These are phyloP conservation scores for Helostoma temminkii DNA, from an alignment of 2,797 vertebrate species.

Conservation along the genomic window DNA sequence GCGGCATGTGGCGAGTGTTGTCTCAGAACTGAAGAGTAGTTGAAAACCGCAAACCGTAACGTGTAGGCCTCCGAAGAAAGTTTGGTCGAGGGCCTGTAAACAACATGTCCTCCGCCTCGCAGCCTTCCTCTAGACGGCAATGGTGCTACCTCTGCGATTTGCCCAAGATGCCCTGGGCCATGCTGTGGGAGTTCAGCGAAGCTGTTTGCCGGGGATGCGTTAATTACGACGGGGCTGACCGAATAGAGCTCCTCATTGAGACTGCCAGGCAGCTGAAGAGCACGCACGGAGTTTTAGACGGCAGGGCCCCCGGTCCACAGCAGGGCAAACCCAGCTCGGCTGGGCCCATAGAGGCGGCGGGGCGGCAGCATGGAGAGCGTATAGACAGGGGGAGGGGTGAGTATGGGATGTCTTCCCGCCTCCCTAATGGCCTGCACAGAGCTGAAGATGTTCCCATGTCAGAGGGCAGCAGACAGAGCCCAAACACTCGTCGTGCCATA, in stretches of 20 bases:
- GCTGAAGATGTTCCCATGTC: conserved; percentile 82
- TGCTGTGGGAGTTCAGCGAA: conserved; percentile 96
- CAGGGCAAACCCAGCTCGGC: conserved; percentile 83
- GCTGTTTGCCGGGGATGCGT: conserved; percentile 93
- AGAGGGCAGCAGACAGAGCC: conserved; percentile 87
- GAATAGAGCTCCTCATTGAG: conserved; percentile 92
- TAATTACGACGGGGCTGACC: conserved; percentile 92
- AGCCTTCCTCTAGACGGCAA: conserved; percentile 89
- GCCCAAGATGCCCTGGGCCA: conserved; percentile 95
- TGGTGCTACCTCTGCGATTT: conserved; percentile 95
- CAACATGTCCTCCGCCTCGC: conserved; percentile 88
- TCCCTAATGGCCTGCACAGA: conserved; percentile 89
- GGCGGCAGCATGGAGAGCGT: conserved; percentile 83
- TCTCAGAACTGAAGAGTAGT: conserved; percentile 45
- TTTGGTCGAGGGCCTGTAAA: conserved; percentile 83
- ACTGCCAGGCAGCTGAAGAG: conserved; percentile 91
- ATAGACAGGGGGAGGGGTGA: conserved; percentile 82
- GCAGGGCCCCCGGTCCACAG: conserved; percentile 88
- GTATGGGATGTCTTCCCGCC: conserved; percentile 85
- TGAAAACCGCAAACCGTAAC: conserved; percentile 50
- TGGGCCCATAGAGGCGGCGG: conserved; percentile 75
- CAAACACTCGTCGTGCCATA: conserved; percentile 84
- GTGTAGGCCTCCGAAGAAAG: conserved; percentile 81
- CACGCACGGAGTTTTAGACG: conserved; percentile 90
- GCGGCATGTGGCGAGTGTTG: conserved; percentile 50